Conservation (phyloP, 2,797 vertebrate species). For the Gymnothorax javanicus region DNA sequence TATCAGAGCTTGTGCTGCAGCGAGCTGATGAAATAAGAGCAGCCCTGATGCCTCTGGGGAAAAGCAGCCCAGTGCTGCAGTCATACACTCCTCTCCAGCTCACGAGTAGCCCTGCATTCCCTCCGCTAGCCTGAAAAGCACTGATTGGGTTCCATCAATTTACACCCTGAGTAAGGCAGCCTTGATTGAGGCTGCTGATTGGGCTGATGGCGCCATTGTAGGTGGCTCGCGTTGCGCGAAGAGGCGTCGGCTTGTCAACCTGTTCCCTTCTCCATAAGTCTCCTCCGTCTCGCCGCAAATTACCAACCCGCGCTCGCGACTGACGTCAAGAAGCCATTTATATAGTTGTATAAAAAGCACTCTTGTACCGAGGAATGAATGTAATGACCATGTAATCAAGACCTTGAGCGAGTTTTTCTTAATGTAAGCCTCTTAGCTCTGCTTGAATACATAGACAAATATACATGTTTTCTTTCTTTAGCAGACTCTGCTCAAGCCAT, state of each 20-base stretch:
- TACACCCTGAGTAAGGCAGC: background rate
- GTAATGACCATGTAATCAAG: slow-evolving; percentile 13
- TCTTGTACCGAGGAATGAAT: background rate
- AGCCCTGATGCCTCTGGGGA: background rate
- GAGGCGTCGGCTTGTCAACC: background rate
- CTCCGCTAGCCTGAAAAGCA: background rate
- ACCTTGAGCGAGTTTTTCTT: background rate
- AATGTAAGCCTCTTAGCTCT: background rate
- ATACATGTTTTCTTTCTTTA: too few relatives aligned
- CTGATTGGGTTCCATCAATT: background rate
- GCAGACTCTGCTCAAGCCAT: too few relatives aligned
- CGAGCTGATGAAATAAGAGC: background rate
- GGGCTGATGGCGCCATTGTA: background rate
- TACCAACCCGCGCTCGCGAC: background rate
- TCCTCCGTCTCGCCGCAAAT: background rate
- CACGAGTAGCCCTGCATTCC: background rate
- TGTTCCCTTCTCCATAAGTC: background rate
- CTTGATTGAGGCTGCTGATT: background rate
- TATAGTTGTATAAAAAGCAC: background rate
- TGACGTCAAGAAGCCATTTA: background rate
- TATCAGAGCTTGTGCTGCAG: background rate
- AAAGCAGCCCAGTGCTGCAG: background rate
- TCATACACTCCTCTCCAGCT: background rate
- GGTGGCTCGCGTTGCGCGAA: background rate
- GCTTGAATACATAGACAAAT: background rate